Conservation (phyloP, 30 jellyfish, hydroid and myxozoan genomes). For the Hydractinia echinata region DNA sequence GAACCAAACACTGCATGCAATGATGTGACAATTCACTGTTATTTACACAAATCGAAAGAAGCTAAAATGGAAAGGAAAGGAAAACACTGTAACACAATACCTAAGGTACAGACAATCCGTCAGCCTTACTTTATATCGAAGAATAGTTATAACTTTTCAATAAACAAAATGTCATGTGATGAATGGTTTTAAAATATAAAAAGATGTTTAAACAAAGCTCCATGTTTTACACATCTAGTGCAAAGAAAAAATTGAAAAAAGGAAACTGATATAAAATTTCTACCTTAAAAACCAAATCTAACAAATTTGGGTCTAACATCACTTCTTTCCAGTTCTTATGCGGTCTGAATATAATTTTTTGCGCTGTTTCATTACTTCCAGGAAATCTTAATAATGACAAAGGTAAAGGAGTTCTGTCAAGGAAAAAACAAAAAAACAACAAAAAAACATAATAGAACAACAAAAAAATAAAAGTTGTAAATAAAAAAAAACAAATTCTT, state of each 20-base stretch:
- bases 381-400: constrained; percentile 59
- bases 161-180: too few relatives aligned
- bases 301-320: constrained; percentile 50
- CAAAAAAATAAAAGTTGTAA: not conserved
- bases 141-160: too few relatives aligned
- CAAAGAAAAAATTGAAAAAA: not conserved
- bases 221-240: too few relatives aligned
- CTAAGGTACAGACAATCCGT: too few relatives aligned
- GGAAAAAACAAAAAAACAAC: not conserved
- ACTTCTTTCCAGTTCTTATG: constrained; percentile 77
- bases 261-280: not conserved
- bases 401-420: constrained; percentile 27
- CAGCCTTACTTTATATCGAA: too few relatives aligned
- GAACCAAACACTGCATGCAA: constrained; percentile 78
- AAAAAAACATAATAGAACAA: not conserved
- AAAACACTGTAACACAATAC: too few relatives aligned
- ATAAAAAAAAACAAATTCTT: not conserved
- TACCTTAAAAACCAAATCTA: constrained; percentile 72
- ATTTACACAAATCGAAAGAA: constrained; percentile 36
- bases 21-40: constrained; percentile 80
- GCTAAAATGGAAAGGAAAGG: constrained; percentile 29
- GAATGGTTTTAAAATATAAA: too few relatives aligned
- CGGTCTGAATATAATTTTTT: constrained; percentile 57
- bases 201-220: too few relatives aligned
- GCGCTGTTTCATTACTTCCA: constrained; percentile 56